A percentile compares a stretch with the other conserved stretches of the same genome.
Conservation (phyloP, 2,113 vertebrate species). For the human (Homo sapiens) region GRCh38 chr12:6759001-6759500, state of each 20-base stretch:
- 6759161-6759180: background rate
- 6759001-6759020: background rate
- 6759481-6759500: background rate
- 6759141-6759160: background rate
- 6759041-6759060: background rate
- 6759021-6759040: background rate
- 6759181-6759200: background rate
- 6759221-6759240: background rate
- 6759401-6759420: background rate
- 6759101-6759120: background rate
- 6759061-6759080: background rate
- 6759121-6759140: background rate
- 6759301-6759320: background rate
- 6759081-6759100: background rate
- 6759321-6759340: background rate
- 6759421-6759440: background rate
- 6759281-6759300: background rate
- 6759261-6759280: background rate
- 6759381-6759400: background rate
- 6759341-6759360: background rate
- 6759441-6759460: background rate
- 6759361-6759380: background rate
- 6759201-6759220: background rate
- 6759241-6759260: constrained; percentile 28
- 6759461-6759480: background rate